phyloP scores from a whole-genome alignment of 64 coral and sea anemone species.

The Anthopleura sola region DNA sequence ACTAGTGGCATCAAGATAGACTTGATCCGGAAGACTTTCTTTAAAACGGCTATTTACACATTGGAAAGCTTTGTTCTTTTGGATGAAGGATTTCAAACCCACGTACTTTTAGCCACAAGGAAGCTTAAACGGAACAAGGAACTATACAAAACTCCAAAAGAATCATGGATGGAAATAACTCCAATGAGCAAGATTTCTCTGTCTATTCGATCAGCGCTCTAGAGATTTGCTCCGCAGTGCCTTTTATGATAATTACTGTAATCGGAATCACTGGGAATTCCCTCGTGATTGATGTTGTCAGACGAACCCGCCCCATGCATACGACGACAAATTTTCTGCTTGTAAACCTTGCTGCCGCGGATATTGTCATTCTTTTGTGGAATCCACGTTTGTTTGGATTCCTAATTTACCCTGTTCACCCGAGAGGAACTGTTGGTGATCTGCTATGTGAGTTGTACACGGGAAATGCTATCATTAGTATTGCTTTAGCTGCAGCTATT shows the following conservation, averaged over 20 bases:
- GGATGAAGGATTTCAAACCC: neutral
- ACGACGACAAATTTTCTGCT: constrained; percentile 41
- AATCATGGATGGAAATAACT: neutral
- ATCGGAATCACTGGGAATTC: constrained; percentile 24
- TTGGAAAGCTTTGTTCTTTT: neutral
- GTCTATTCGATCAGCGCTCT: neutral
- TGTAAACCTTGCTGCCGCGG: constrained; percentile 27
- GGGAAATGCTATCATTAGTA: constrained; percentile 17
- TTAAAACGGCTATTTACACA: neutral
- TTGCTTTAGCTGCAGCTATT: constrained; percentile 5
- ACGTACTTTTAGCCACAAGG: neutral
- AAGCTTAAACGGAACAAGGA: neutral
- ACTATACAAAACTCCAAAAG: neutral
- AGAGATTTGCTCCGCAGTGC: constrained; percentile 4
- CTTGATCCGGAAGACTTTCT: neutral
- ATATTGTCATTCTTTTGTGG: constrained; percentile 22
- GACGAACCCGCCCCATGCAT: constrained; percentile 16
- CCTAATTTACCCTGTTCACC: constrained; percentile 19
- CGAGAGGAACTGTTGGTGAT: constrained; percentile 5
- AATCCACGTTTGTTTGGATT: constrained; percentile 9
- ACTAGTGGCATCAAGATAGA: too few relatives aligned
- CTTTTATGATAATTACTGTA: neutral
- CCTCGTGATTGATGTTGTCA: constrained; percentile 13
- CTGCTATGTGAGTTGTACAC: constrained; percentile 30
- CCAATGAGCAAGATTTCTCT: neutral